Evolutionary conservation across 2,888 invertebrate genomes (phyloP), one percentile per base, ranked within the genome.

Genomic region (Oegoconia quadripuncta): DNA sequence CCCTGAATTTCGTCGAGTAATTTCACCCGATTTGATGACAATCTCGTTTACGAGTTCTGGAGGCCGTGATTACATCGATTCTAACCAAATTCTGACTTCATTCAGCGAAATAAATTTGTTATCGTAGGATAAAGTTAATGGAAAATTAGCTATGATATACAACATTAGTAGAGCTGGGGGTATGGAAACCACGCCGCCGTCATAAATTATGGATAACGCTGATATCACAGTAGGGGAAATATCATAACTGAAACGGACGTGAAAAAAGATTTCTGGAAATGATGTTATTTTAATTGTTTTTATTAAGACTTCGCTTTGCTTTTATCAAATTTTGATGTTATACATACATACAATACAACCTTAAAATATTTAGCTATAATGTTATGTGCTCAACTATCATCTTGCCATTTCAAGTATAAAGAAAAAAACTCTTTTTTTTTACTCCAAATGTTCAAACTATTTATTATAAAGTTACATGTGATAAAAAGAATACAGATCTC

Each of bases 31-130:
- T 42, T 40, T 34, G 52, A 55, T 59, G 57, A 62, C 61, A 64
- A 62, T 59, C 64, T 59, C 55, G 57, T 61, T 61, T 56, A 61
- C 56, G 55, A 55, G 46, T 53, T 42, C 44, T 47, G 28, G 44
- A 49, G 45, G 43, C 48, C 47, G 25, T 53, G 59, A 64, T 64
- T 61, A 60, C 54, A 55, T 49, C 50, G 52, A 42, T 38, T 42
- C 51, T 48, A 48, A 52, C 54, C 51, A 46, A 53, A 55, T 55
- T 57, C 52, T 46, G 42, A 46, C 48, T 55, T 44, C 47, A 52
- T 47, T 50, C 46, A 43, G 44, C 46, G 46, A 46, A 52, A 54
- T 55, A 55, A 54, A 44, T 48, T 48, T 26, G 37, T 41, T 41
- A 37, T 41, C 41, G 23, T 28, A 2, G 36, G 25, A 26, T 17